Base-by-base conservation (phyloP, 2,113 vertebrate genomes). In the Motacilla alba region DNA sequence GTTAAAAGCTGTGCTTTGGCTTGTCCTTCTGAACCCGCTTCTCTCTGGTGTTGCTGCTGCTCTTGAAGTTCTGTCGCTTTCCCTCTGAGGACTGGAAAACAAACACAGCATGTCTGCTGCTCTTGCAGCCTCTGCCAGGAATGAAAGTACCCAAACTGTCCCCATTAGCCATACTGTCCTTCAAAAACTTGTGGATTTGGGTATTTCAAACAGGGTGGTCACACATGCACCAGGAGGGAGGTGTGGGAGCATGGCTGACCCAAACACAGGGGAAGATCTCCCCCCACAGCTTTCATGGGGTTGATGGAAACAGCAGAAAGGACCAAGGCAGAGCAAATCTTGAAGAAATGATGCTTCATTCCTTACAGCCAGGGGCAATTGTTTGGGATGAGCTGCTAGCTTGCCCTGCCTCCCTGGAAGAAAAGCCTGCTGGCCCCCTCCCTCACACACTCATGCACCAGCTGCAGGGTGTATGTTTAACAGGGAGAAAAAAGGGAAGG, bases 211-310 rank as follows among this genome's bases (percentile, higher is more conserved):
- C 3, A 0, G 0, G 12, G 4, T 24, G 47, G 66, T 28, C 2
- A 4, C 41, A 30, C 1, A 2, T 15, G n/a, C 63, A 87, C 30
- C 1, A 3, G n/a, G 18, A 44, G 12, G 11, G 31, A 81, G 52
- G 35, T 39, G 24, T 0, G 1, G 13, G 22, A 2, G 0, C 2
- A 1, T 1, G 3, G 17, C 30, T 35, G 33, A 24, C 58, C 39
- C 5, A 3, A 60, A 59, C 46, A 53, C 0, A 0, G 17, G 15
- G 20, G 22, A 3, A 49, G 1, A 70, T 14, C 22, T 94, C 22
- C 11, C 9, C 11, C 7, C 11, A 1, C 28, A 41, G n/a, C 11
- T 91, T 91, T 84, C 20, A 26, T 19, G 22, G 15, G 16, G 4
- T 35, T 23, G 7, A 37, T 52, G 22, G 52, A 84, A 59, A 84